Base-by-base conservation (phyloP, 2,888 invertebrate species). In the Machimus atricapillus region DNA sequence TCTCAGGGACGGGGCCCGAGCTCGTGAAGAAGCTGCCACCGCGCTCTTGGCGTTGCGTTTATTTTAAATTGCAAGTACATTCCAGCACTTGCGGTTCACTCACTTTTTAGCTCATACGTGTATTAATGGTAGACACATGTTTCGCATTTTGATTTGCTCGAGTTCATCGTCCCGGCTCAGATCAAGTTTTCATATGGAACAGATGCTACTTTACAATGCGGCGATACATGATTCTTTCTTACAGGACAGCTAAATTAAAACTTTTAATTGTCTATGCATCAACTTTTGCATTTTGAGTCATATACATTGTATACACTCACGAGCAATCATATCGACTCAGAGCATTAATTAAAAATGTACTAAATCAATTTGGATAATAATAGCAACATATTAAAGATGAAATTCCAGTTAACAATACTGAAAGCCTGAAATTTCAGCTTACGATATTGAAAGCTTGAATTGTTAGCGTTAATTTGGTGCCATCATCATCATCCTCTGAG, bases 91-190 rank as follows among this genome's bases (percentile, higher is more conserved):
- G 86, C 37, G 40, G 78, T 73, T 46, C 76, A 56, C 52, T 78
- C 40, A 77, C 56, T 86, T 86, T 85, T 73, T 31, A 52, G 43
- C 74, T 86, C 27, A 56, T 40, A 77, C 77, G 23, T 56, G 74
- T 86, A 86, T 66, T 83, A 66, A 83, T 66, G 73, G 74, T 19
- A 73, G 85, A 74, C 87, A 85, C 88, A 87, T 87, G 87, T 85
- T 88, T 86, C 85, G 81, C 88, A 87, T 88, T 86, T 87, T 73
- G 85, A 88, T 87, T 83, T 37, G 14, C 40, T 23, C 40, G 82
- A 83, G 82, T 83, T 83, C 82, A 83, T 66, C 40, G 82, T 83
- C 58, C 82, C 19, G 52, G 9, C 40, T 58, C 82, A 52, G 66
- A 66, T 83, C 40, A 83, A 83, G 66, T 37, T 83, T 40, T 83